phyloP scores from a whole-genome alignment of 2,888 invertebrate genomes.

The Slavum lentiscoides region DNA sequence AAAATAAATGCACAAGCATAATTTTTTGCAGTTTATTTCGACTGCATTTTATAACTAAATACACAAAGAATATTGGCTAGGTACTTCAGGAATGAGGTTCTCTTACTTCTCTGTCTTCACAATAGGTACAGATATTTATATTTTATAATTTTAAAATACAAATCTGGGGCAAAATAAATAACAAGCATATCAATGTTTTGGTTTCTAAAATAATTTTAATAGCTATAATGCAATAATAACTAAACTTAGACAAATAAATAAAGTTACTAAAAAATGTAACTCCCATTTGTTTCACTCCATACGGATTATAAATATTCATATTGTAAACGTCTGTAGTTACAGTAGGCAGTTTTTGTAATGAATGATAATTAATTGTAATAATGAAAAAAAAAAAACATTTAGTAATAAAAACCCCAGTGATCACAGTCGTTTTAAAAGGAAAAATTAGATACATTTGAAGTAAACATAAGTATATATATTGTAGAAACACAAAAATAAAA shows the following conservation, averaged over 20 bases:
- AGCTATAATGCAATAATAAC: conserved; percentile 10
- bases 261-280: conserved; percentile 23
- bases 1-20: conserved; percentile 26
- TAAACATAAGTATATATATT: conserved; percentile 7
- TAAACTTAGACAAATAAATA: conserved; percentile 25
- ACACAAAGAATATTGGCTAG: conserved; percentile 33
- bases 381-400: conserved; percentile 18
- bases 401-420: conserved; percentile 46
- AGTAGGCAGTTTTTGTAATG: conserved; percentile 11
- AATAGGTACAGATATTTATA: conserved; percentile 6
- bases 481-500: conserved; percentile 33
- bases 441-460: conserved; percentile 39
- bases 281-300: background rate
- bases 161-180: conserved; percentile 15
- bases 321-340: conserved; percentile 16
- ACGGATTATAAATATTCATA: conserved; percentile 13
- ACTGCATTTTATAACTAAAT: conserved; percentile 35
- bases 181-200: conserved; percentile 28
- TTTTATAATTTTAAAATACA: conserved; percentile 20
- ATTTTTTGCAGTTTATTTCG: conserved; percentile 42
- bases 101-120: conserved; percentile 22
- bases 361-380: conserved; percentile 18
- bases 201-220: conserved; percentile 27
- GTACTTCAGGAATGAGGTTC: conserved; percentile 28
- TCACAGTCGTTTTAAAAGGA: conserved; percentile 52